phyloP scores from a whole-genome alignment of 2,113 vertebrate species.

The Leucopsar rothschildi region DNA sequence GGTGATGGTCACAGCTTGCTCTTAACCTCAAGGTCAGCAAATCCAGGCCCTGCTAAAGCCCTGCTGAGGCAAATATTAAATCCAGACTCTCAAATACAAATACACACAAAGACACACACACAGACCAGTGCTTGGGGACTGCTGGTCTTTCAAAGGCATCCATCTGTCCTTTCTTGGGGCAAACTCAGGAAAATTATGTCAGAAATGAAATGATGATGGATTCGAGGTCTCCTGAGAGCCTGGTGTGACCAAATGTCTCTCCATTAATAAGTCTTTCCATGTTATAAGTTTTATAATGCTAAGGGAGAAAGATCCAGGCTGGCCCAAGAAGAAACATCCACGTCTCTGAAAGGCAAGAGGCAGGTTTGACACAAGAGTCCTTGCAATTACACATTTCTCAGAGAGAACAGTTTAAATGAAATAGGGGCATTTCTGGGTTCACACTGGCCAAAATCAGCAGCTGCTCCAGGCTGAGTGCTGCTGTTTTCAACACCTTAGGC shows the following conservation, averaged over 20 bases:
- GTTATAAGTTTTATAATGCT: fast-evolving
- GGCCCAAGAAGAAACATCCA: neutral
- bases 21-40: neutral
- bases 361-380: neutral
- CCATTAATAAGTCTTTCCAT: no score
- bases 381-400: neutral
- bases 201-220: neutral
- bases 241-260: neutral
- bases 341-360: neutral
- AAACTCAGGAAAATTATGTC: neutral
- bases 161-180: fast-evolving
- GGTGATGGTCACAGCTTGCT: neutral
- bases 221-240: neutral
- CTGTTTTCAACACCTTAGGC: neutral
- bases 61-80: neutral
- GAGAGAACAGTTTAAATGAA: neutral
- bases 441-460: neutral
- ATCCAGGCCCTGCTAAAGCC: neutral
- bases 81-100: neutral
- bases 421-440: neutral
- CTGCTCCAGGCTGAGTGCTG: neutral
- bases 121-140: fast-evolving
- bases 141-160: neutral
- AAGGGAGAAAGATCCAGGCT: neutral
- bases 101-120: fast-evolving